Conservation (phyloP, 2,888 invertebrate genomes). For the Aleiodes alternator region DNA sequence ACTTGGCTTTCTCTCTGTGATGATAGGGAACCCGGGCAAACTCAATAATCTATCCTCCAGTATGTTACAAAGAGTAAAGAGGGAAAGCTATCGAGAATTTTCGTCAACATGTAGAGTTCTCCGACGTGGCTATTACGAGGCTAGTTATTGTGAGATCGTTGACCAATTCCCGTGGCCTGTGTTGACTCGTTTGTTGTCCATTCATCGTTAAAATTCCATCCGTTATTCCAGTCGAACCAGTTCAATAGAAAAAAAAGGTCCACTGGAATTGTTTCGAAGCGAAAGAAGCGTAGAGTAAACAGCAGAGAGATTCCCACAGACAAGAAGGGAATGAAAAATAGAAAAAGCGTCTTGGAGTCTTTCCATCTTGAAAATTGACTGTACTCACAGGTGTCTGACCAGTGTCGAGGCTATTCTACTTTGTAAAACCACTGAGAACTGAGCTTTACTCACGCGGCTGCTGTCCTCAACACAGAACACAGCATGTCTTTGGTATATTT, state of each 20-base stretch:
- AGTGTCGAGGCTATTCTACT: constrained; percentile 37
- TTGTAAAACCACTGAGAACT: constrained; percentile 23
- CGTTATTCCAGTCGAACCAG: no score
- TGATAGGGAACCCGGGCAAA: constrained; percentile 50
- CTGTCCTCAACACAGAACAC: neutral
- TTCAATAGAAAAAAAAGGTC: no score
- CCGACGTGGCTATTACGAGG: constrained; percentile 4
- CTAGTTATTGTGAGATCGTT: constrained; percentile 22
- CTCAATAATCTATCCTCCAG: constrained; percentile 55
- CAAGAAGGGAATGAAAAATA: no score
- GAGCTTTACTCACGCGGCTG: neutral
- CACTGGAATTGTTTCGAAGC: no score
- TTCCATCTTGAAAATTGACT: neutral
- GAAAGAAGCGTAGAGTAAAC: no score
- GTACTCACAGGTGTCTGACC: constrained; percentile 19
- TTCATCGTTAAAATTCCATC: neutral
- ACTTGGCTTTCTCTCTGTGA: constrained; percentile 9
- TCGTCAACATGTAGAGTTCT: neutral
- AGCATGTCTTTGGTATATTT: constrained; percentile 3
- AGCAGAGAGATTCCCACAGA: no score
- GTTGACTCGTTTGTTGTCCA: constrained; percentile 5
- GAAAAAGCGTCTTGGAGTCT: neutral
- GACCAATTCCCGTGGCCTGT: constrained; percentile 8
- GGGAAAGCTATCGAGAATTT: neutral
- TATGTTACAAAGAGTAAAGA: neutral